Conservation (phyloP, 1,140 invertebrate species). For the Sycobia sp. region DNA sequence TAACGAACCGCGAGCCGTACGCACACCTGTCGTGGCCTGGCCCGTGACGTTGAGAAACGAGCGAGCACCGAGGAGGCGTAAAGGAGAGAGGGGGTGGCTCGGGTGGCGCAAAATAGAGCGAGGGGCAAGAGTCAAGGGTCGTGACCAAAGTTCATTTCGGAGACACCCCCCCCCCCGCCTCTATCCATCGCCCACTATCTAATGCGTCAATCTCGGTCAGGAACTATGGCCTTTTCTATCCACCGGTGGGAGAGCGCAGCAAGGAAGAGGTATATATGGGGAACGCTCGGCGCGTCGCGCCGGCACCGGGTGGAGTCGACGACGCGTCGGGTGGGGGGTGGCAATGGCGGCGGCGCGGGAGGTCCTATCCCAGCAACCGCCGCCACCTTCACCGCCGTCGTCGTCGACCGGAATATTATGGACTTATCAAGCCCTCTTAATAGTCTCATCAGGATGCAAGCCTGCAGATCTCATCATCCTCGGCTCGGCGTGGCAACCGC, state of each 20-base stretch:
- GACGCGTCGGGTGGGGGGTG: no score
- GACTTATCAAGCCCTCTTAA: conserved; percentile 60
- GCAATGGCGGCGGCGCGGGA: no score
- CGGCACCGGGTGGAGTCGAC: no score
- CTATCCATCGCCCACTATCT: conserved; percentile 4
- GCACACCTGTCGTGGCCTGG: conserved; percentile 6
- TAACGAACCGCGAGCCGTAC: not conserved
- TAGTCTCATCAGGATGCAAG: conserved; percentile 61
- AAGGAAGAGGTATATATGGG: no score
- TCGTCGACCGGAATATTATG: conserved; percentile 55
- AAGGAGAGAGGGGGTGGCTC: no score
- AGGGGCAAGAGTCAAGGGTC: conserved; percentile 42
- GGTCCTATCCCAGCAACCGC: not conserved
- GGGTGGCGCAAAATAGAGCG: no score
- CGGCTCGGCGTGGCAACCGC: not conserved
- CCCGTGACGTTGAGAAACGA: conserved; percentile 43
- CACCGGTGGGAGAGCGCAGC: not conserved
- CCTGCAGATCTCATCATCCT: conserved; percentile 56
- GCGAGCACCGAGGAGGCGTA: no score
- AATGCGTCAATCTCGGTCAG: conserved; percentile 13
- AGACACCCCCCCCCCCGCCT: no score
- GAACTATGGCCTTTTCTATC: conserved; percentile 13
- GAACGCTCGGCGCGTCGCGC: no score
- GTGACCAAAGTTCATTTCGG: no score
- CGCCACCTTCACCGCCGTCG: no score